These are phyloP conservation scores for Ochropleura plecta DNA, from an alignment of 2,888 invertebrate species.

Conservation along the genomic window DNA sequence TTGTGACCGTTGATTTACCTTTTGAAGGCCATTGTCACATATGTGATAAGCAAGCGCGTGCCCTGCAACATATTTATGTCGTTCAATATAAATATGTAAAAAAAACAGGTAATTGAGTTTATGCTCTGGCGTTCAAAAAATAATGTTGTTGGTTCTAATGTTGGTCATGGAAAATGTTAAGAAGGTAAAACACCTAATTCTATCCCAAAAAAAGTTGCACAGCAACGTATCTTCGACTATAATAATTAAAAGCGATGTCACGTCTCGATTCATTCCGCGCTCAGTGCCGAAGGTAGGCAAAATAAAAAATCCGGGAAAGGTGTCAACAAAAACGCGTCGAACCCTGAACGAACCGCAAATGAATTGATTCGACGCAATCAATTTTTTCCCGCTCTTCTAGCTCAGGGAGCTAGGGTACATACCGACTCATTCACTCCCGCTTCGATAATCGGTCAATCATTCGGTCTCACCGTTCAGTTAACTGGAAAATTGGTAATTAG, in stretches of 20 bases:
- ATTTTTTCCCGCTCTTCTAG: slow-evolving; percentile 80
- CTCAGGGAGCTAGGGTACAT: slow-evolving; percentile 54
- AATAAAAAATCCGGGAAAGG: slow-evolving; percentile 77
- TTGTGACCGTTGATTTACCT: too few species aligned
- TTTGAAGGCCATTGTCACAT: too few species aligned
- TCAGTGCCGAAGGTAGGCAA: slow-evolving; percentile 49
- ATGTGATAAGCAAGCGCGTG: too few species aligned
- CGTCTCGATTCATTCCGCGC: slow-evolving; percentile 47
- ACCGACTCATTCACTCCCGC: slow-evolving; percentile 80
- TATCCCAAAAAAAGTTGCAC: slow-evolving; percentile 48
- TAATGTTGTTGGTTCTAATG: too few species aligned
- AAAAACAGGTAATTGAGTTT: too few species aligned
- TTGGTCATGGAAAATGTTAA: not conserved
- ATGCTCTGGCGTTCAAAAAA: too few species aligned
- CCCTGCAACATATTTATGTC: too few species aligned
- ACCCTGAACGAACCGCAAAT: slow-evolving; percentile 77
- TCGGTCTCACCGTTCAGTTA: slow-evolving; percentile 87
- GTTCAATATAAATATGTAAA: too few species aligned
- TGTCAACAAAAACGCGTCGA: slow-evolving; percentile 82
- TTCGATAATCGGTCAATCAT: slow-evolving; percentile 89
- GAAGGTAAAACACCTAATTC: slow-evolving; percentile 20
- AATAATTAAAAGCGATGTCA: slow-evolving; percentile 79
- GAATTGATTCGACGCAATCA: slow-evolving; percentile 87
- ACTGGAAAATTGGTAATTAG: slow-evolving; percentile 90
- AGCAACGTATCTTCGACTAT: slow-evolving; percentile 55